These are phyloP conservation scores for Bradypodion pumilum DNA, from an alignment of 2,797 vertebrate genomes.

Conservation along the genomic window DNA sequence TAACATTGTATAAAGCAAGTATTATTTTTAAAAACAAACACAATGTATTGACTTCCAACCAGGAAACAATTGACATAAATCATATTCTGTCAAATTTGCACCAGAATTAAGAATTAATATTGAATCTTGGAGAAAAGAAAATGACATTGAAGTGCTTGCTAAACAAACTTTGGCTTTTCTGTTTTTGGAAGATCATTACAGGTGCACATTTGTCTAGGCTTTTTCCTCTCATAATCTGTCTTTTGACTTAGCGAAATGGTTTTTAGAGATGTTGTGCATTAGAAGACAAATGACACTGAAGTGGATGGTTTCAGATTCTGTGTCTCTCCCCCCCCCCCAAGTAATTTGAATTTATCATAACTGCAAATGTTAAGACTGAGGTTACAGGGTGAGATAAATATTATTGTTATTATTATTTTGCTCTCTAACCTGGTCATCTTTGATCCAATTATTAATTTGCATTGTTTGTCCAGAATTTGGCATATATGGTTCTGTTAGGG, in stretches of 20 bases:
- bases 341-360: background rate
- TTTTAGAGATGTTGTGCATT: background rate
- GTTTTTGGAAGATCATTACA: background rate
- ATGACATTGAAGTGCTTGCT: background rate
- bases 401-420: background rate
- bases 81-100: background rate
- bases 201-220: background rate
- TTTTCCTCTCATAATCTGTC: background rate
- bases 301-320: background rate
- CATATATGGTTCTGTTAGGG: background rate
- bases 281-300: background rate
- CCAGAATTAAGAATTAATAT: background rate
- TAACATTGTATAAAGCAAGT: background rate
- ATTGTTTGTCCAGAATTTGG: background rate
- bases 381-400: background rate
- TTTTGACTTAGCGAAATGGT: background rate
- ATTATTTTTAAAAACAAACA: background rate
- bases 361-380: background rate
- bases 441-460: background rate
- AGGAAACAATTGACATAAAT: background rate
- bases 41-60: background rate
- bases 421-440: background rate
- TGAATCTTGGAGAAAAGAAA: background rate
- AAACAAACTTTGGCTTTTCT: background rate
- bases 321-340: background rate